A percentile compares a stretch with the other conserved stretches of the same genome.
These are phyloP conservation scores for Anseranas semipalmata DNA, from an alignment of 2,113 vertebrate genomes.

Conservation along the genomic window DNA sequence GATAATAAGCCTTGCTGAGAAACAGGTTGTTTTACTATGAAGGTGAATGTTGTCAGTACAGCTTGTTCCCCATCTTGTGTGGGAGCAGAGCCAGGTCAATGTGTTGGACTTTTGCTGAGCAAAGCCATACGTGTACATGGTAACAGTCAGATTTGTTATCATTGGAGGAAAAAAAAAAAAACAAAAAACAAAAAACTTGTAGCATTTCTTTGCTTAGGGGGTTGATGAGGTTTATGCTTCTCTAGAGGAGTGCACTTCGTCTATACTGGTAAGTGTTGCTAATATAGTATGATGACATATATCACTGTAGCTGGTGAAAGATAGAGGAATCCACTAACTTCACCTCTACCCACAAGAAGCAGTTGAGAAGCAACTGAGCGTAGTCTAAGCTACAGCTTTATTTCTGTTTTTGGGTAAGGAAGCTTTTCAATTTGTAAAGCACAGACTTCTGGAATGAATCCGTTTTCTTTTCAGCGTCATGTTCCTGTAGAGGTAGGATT, in stretches of 20 bases:
- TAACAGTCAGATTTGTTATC: background rate
- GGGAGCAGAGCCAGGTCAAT: background rate
- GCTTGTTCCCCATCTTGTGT: background rate
- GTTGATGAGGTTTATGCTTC: background rate
- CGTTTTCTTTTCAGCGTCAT: background rate
- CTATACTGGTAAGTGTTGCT: background rate
- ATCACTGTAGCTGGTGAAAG: background rate
- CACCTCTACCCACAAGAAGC: background rate
- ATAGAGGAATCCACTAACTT: background rate
- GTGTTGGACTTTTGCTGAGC: background rate
- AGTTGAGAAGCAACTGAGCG: background rate
- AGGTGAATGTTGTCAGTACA: background rate
- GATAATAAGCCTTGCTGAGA: background rate
- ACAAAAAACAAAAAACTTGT: background rate
- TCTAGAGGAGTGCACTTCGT: background rate
- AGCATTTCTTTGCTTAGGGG: background rate
- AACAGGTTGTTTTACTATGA: background rate
- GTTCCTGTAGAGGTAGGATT: background rate
- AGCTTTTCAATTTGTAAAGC: background rate
- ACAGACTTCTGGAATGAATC: background rate
- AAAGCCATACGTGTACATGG: background rate
- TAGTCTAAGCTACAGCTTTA: fast-evolving
- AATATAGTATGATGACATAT: fast-evolving
- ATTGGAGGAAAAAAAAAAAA: background rate
- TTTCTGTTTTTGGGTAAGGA: background rate